These are phyloP conservation scores for Tinamus major DNA, from an alignment of 2,797 vertebrate genomes.

Conservation along the genomic window DNA sequence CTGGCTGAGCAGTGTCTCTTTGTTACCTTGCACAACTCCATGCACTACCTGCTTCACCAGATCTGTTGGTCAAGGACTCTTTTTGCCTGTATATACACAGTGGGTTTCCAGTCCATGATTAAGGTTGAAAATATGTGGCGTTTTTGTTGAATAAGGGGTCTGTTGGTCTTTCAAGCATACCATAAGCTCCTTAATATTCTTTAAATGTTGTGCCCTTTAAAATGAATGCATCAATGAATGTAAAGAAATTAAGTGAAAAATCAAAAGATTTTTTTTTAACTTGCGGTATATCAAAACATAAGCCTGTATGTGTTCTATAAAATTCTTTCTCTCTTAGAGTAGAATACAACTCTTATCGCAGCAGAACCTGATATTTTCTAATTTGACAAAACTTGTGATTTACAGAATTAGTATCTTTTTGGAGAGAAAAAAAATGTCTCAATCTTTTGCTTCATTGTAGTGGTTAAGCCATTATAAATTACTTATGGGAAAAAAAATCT, in stretches of 20 bases:
- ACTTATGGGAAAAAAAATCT: neutral
- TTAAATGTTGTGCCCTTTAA: neutral
- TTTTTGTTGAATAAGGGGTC: neutral
- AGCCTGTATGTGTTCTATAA: neutral
- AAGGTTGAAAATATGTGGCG: neutral
- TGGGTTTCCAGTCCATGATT: neutral
- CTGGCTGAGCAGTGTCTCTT: neutral
- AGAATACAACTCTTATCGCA: neutral
- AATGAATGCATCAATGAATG: neutral
- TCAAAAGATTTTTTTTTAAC: neutral
- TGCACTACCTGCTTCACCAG: neutral
- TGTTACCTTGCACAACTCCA: fast-evolving
- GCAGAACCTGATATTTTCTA: neutral
- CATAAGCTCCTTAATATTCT: neutral
- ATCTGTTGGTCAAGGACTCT: neutral
- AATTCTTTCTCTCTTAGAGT: neutral
- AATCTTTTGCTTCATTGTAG: neutral
- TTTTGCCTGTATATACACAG: neutral
- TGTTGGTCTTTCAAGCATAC: neutral
- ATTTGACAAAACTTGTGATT: neutral
- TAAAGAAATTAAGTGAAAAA: neutral
- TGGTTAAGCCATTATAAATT: neutral
- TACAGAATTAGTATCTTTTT: neutral
- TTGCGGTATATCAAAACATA: neutral
- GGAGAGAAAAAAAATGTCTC: neutral